Percentiles rank a stretch among this genome's conserved stretches.
phyloP scores from a whole-genome alignment of 1,140 invertebrate species.

The Drosophila busckii region DNA sequence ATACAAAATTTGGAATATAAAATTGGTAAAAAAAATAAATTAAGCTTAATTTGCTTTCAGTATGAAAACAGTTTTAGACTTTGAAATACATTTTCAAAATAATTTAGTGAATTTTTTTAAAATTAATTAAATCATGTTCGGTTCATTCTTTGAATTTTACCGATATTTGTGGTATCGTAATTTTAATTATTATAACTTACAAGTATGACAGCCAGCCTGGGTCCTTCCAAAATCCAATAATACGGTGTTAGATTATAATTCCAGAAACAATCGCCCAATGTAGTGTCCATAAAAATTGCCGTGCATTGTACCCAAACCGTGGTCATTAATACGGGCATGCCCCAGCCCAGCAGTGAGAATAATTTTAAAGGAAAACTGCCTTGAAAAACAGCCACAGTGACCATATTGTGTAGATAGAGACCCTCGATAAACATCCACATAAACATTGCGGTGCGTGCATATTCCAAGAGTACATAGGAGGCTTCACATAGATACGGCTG shows the following conservation, averaged over 20 bases:
- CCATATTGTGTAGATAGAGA: slow-evolving; percentile 91
- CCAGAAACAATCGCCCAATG: slow-evolving; percentile 85
- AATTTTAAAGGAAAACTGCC: slow-evolving; percentile 85
- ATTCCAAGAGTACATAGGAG: slow-evolving; percentile 89
- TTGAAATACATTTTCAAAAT: no score
- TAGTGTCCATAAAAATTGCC: slow-evolving; percentile 80
- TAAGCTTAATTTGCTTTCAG: no score
- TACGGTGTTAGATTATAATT: slow-evolving; percentile 89
- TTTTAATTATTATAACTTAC: no score
- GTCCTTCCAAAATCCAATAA: slow-evolving; percentile 94
- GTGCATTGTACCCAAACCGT: slow-evolving; percentile 85
- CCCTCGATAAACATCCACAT: slow-evolving; percentile 98
- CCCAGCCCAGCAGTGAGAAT: slow-evolving; percentile 90
- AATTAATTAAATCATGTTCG: no score
- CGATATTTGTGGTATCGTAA: slow-evolving; percentile 72
- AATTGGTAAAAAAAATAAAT: no score
- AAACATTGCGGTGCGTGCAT: slow-evolving; percentile 92
- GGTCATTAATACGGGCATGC: slow-evolving; percentile 87
- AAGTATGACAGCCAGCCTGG: slow-evolving; percentile 86
- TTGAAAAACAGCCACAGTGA: slow-evolving; percentile 90
- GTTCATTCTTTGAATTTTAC: no score
- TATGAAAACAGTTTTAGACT: no score
- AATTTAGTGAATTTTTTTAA: no score
- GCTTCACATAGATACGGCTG: slow-evolving; percentile 90
- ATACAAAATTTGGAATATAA: no score